Conservation (phyloP, 2,113 vertebrate genomes). For the Peucedramus taeniatus region DNA sequence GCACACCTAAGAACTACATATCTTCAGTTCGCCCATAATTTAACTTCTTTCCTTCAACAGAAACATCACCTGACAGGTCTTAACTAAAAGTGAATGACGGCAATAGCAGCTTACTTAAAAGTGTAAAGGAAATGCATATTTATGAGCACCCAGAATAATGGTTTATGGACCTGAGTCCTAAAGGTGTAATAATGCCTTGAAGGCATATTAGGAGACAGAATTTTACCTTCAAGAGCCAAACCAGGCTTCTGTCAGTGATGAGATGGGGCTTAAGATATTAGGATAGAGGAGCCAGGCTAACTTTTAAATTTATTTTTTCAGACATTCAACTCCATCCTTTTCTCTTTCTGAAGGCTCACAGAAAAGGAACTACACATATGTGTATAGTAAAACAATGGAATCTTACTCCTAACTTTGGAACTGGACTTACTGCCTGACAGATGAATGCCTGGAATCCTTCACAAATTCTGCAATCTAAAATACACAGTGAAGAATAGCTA, state of each 20-base stretch:
- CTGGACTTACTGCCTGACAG: not conserved
- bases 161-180: constrained; percentile 25
- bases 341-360: not conserved
- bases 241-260: not conserved
- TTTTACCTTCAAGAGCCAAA: constrained; percentile 8
- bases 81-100: constrained; percentile 66
- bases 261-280: not conserved
- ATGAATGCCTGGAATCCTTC: not conserved
- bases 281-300: not conserved
- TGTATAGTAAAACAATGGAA: not conserved
- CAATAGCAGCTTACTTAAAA: constrained; percentile 53
- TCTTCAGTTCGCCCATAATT: constrained; percentile 18
- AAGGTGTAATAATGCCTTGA: constrained; percentile 13
- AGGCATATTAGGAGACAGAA: not conserved
- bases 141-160: constrained; percentile 31
- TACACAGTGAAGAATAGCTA: not conserved
- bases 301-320: not conserved
- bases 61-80: constrained; percentile 61
- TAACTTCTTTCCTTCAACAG: constrained; percentile 49
- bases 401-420: not conserved
- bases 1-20: not conserved
- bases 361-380: not conserved
- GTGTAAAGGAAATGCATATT: constrained; percentile 60
- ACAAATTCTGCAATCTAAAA: not conserved
- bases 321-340: not conserved